phyloP scores from a whole-genome alignment of 1,140 invertebrate genomes.

The Apis florea region DNA sequence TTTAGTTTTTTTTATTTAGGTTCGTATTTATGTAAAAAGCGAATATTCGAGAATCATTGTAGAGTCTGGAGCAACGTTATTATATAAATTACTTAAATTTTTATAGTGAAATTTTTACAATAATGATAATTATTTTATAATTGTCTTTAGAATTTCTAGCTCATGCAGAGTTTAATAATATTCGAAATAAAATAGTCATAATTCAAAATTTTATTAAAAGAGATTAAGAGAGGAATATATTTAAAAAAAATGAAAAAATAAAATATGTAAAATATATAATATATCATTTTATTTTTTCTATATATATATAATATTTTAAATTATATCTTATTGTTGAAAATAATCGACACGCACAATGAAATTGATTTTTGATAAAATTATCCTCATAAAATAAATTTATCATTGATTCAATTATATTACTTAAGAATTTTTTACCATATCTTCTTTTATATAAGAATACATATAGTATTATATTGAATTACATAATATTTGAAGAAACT shows the following conservation, averaged over 20 bases:
- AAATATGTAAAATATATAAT: not conserved
- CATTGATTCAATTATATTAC: not conserved
- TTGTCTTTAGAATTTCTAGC: not conserved
- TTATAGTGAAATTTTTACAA: too few relatives aligned
- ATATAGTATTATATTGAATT: too few relatives aligned
- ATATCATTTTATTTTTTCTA: not conserved
- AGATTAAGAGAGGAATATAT: too few relatives aligned
- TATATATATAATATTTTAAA: not conserved
- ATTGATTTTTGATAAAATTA: not conserved
- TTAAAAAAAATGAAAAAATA: not conserved
- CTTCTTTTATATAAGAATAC: too few relatives aligned
- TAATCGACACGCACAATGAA: not conserved
- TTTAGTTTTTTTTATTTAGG: slow-evolving; percentile 15
- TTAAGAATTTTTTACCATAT: not conserved
- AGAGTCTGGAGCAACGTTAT: too few relatives aligned
- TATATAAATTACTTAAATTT: too few relatives aligned
- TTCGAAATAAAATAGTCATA: too few relatives aligned
- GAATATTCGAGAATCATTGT: not conserved
- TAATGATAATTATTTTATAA: not conserved
- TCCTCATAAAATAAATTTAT: not conserved
- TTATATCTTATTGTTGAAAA: not conserved
- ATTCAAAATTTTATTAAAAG: not conserved
- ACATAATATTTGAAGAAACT: not conserved
- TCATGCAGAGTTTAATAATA: too few relatives aligned
- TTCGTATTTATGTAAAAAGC: not conserved